Base-by-base conservation (phyloP, 1,140 invertebrate species). In the Ceratosolen solmsi region DNA sequence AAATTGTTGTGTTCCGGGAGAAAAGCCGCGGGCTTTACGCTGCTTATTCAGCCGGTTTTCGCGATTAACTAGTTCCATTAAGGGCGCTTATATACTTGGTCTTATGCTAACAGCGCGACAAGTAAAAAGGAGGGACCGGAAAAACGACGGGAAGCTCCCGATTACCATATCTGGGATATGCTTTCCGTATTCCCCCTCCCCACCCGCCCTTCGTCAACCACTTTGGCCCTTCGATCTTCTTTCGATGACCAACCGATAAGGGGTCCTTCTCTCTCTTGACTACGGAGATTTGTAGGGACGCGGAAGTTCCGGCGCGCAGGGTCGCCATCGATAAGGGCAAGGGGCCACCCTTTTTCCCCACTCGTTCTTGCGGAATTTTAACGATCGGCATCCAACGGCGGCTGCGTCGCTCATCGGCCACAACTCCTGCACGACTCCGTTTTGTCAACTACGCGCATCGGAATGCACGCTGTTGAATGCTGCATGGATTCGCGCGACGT, bases 141-240 rank as follows among this genome's bases (percentile, higher is more conserved):
- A 78, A 78, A 78, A 68, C 27, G 22, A 51, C 60, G 76, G 41
- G 30, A 78, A 78, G 63, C 46, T 79, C 30, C 25, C 49, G 33
- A 79, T 79, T 79, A 70, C 60, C 63, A 54, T 70, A 70, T 70
- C 63, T 58, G 27, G 51, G 73, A 60, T 46, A 20, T 15, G 25
- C 17, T 15, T 56, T 56, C 15, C 2, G 3, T n/a, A 4, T 30
- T 7, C 27, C 2, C 1, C 58, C 20, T 5, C 58, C 20, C 58
- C 20, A 11, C 27, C 58, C 27, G 4, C n/a, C 54, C n/a, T 15
- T 56, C 54, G 15, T 15, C n/a, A 4, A 5, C 8, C n/a, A 4
- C n/a, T 22, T 3, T 56, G 5, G 17, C 54, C 54, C 54, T 4
- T 13, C 54, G 41, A 46, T 13, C 41, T 13, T 13, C 5, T 46